Evolutionary conservation across 2,888 invertebrate species (phyloP).

Genomic region (Rhingia rostrata): DNA sequence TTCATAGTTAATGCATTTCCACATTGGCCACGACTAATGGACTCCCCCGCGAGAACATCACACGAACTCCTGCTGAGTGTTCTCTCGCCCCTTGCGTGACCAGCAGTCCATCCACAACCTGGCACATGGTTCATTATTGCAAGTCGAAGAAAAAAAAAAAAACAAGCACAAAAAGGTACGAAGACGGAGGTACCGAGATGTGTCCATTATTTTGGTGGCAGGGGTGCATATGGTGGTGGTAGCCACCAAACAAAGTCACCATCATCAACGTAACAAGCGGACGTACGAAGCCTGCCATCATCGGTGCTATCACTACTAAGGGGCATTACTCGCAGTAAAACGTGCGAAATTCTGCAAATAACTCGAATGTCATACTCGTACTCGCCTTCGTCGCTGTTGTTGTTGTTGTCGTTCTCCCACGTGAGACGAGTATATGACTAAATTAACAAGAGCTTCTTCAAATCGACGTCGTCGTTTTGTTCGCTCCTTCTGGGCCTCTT

Average conservation of each 20-base stretch:
- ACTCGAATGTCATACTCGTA: constrained; percentile 55
- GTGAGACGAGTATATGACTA: constrained; percentile 50
- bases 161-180: not conserved
- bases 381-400: constrained; percentile 19
- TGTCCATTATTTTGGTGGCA: constrained; percentile 54
- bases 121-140: constrained; percentile 50
- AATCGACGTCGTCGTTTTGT: constrained; percentile 55
- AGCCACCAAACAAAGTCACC: constrained; percentile 24
- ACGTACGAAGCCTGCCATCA: constrained; percentile 20
- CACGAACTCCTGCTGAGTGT: constrained; percentile 56
- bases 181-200: constrained; percentile 26
- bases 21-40: constrained; percentile 74
- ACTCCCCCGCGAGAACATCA: constrained; percentile 70
- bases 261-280: constrained; percentile 48
- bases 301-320: constrained; percentile 28
- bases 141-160: not conserved
- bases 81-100: not conserved
- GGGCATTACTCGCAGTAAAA: constrained; percentile 59
- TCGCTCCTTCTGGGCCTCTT: constrained; percentile 20
- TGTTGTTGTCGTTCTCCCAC: constrained; percentile 8
- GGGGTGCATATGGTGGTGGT: constrained; percentile 2
- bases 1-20: constrained; percentile 72
- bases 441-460: constrained; percentile 73
- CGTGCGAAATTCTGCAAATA: constrained; percentile 72
- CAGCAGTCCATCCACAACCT: constrained; percentile 43